Percentiles rank a stretch among this genome's conserved stretches.
Conservation (phyloP, 2,888 invertebrate genomes). For the Hoplodrina ambigua region DNA sequence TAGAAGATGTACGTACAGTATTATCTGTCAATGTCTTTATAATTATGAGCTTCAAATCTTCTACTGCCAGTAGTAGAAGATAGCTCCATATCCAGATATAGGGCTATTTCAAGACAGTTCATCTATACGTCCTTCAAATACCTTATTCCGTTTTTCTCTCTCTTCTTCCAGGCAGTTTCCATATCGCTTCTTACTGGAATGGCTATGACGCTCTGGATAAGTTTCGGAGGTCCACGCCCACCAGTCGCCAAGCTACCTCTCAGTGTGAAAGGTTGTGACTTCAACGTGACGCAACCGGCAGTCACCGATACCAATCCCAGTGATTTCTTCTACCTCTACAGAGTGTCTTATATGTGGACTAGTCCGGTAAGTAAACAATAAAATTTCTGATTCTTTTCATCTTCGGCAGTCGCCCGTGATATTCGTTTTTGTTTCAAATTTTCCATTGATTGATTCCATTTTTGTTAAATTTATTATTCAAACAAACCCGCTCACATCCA, state of each 20-base stretch:
- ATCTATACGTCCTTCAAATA: background rate
- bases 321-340: slow-evolving; percentile 92
- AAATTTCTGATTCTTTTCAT: background rate
- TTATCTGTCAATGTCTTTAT: background rate
- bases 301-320: slow-evolving; percentile 59
- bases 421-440: background rate
- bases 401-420: background rate
- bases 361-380: slow-evolving; percentile 83
- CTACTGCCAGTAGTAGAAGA: too few relatives aligned
- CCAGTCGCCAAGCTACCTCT: slow-evolving; percentile 89
- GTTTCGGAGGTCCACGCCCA: slow-evolving; percentile 95
- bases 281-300: slow-evolving; percentile 71
- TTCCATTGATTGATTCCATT: too few relatives aligned
- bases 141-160: background rate
- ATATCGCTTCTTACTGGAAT: slow-evolving; percentile 92
- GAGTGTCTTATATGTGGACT: slow-evolving; percentile 94
- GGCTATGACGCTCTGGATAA: slow-evolving; percentile 94
- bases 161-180: slow-evolving; percentile 91
- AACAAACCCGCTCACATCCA: too few relatives aligned
- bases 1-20: too few relatives aligned
- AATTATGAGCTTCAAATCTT: background rate
- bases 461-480: too few relatives aligned
- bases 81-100: too few relatives aligned
- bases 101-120: background rate
- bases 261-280: slow-evolving; percentile 90